Evolutionary conservation across 2,113 vertebrate species (phyloP).

Genomic region (Tragelaphus buxtoni): DNA sequence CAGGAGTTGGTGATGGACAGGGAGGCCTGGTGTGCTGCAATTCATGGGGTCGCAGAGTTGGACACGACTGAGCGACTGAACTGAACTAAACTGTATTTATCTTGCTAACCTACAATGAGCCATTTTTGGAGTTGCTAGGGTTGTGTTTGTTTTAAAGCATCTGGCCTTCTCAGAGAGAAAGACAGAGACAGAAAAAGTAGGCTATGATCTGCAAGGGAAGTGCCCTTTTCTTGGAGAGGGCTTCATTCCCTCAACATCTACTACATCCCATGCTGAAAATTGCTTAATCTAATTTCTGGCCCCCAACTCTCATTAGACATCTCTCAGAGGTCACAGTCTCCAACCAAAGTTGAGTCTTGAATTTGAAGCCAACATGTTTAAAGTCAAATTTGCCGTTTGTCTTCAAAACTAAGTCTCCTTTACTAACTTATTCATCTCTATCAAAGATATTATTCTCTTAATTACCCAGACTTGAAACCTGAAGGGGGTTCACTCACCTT

Average conservation of each 20-base stretch:
- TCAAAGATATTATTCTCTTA: neutral
- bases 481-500: neutral
- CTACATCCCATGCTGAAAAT: neutral
- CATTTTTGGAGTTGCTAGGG: neutral
- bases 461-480: neutral
- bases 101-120: neutral
- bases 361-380: neutral
- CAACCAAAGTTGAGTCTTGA: neutral
- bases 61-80: no score
- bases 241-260: neutral
- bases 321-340: neutral
- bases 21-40: no score
- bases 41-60: no score
- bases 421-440: neutral
- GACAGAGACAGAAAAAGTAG: neutral
- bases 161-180: neutral
- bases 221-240: neutral
- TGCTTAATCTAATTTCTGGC: neutral
- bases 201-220: neutral
- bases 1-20: no score
- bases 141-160: neutral
- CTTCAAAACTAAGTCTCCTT: neutral
- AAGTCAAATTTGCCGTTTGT: neutral
- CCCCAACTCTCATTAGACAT: neutral
- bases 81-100: neutral